Conservation (phyloP, 1,140 invertebrate species). For the Drosophila prosaltans region DNA sequence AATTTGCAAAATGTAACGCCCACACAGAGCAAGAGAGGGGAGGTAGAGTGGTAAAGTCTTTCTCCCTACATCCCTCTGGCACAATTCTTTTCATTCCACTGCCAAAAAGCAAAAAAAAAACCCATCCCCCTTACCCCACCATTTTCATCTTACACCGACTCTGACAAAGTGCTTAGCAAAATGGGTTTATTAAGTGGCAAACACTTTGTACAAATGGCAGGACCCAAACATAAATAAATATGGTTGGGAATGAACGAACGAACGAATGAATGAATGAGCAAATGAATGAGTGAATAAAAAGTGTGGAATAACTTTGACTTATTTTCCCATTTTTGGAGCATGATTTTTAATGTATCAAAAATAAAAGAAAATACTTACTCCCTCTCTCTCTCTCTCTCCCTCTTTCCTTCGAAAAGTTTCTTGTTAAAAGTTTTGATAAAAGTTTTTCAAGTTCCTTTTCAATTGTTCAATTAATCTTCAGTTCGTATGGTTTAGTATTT, state of each 20-base stretch:
- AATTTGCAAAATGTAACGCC: conserved; percentile 43
- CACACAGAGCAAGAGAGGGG: neutral
- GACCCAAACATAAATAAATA: conserved; percentile 67
- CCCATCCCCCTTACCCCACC: neutral
- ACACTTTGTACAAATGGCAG: conserved; percentile 72
- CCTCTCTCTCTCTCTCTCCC: too few species aligned
- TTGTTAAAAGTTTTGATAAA: too few species aligned
- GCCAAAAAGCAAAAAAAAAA: too few species aligned
- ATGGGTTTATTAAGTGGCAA: conserved; percentile 80
- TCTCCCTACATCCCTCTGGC: neutral
- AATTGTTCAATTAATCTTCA: too few species aligned
- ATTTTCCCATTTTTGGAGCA: neutral
- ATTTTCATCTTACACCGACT: neutral
- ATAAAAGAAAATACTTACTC: neutral
- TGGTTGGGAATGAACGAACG: conserved; percentile 28
- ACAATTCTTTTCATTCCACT: neutral
- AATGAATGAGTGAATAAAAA: neutral
- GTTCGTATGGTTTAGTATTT: too few species aligned
- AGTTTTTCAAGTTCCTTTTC: too few species aligned
- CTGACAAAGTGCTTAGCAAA: conserved; percentile 73
- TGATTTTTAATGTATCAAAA: conserved; percentile 13
- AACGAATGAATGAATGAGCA: neutral
- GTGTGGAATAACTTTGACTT: conserved; percentile 4
- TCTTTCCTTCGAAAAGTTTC: too few species aligned
- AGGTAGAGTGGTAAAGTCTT: too few species aligned